Evolutionary conservation across 2,888 invertebrate genomes (phyloP), one percentile per base, ranked within the genome.

Genomic region (Perizoma affinitatum): DNA sequence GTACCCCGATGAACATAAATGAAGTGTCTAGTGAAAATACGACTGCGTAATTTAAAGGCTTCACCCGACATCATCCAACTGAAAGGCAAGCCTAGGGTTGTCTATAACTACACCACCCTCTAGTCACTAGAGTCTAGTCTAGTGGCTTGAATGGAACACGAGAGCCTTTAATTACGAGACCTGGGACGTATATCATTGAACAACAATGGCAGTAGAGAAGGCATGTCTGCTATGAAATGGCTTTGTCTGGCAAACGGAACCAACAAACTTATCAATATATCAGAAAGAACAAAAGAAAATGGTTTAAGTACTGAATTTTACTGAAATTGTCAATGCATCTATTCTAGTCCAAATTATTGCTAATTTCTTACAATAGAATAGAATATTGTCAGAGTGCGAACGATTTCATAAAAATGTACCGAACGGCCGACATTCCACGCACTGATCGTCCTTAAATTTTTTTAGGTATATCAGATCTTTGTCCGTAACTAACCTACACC

Each of bases 401-500:
- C 22, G 22, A 2, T 22, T 22, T 22, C 22, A 22, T 22, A 3
- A 22, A 22, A 22, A 22, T 22, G 22, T 22, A 22, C 22, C 22
- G 22, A 22, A 22, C 22, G 22, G 22, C 22, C 22, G 3, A 22
- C 3, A 22, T 22, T 22, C 22, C 22, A 22, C 22, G 22, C 22
- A 22, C 22, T 2, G 3, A 2, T 3, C 22, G 22, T 22, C 22
- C 22, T 22, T 4, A 45, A 45, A 22, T 47, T 35, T n/a, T n/a
- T n/a, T n/a, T n/a, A n/a, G n/a, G n/a, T n/a, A 9, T 9, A 34
- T 35, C 47, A 47, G n/a, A 47, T 9, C 35, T 34, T 54, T 41
- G 11, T 46, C 52, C 50, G 52, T 60, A 60, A 64, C 58, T 65
- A 64, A 65, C 56, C 61, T 65, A 58, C 57, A 47, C 38, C 58